Percentiles rank a stretch among this genome's conserved stretches.
Evolutionary conservation across 2,113 vertebrate species (phyloP).

Genomic region (Lophochroa leadbeateri): DNA sequence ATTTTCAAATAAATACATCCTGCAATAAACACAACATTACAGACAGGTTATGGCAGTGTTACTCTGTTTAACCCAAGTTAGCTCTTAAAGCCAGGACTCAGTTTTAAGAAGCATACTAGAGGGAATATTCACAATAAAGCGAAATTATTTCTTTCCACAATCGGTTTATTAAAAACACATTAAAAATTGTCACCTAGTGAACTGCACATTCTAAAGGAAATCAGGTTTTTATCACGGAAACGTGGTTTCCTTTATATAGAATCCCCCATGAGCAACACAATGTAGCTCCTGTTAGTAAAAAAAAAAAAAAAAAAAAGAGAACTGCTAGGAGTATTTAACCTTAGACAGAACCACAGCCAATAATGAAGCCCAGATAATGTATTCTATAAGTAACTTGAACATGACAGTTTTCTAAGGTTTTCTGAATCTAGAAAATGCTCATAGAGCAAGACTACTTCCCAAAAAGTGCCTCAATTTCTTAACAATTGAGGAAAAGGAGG

Average conservation of each 20-base stretch:
- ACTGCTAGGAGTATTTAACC: not conserved
- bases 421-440: not conserved
- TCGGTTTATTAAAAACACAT: conserved; percentile 32
- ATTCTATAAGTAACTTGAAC: not conserved
- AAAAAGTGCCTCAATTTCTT: not conserved
- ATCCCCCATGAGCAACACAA: conserved; percentile 29
- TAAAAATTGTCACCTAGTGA: conserved; percentile 52
- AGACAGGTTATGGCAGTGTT: not conserved
- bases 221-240: conserved; percentile 43
- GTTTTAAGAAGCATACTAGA: not conserved
- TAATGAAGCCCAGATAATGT: not conserved
- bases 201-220: conserved; percentile 49
- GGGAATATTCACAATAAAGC: conserved; percentile 36
- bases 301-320: not conserved
- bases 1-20: not conserved
- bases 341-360: not conserved
- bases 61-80: not conserved
- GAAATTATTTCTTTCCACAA: conserved; percentile 42
- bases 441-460: not conserved
- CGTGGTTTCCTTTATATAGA: conserved; percentile 30
- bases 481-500: not conserved
- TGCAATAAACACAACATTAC: not conserved
- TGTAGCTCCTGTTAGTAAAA: conserved; percentile 35
- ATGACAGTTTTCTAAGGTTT: not conserved
- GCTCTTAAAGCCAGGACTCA: not conserved